Evolutionary conservation across 2,113 vertebrate species (phyloP), one percentile per base, ranked within the genome.

Genomic region (Syngnathus floridae): DNA sequence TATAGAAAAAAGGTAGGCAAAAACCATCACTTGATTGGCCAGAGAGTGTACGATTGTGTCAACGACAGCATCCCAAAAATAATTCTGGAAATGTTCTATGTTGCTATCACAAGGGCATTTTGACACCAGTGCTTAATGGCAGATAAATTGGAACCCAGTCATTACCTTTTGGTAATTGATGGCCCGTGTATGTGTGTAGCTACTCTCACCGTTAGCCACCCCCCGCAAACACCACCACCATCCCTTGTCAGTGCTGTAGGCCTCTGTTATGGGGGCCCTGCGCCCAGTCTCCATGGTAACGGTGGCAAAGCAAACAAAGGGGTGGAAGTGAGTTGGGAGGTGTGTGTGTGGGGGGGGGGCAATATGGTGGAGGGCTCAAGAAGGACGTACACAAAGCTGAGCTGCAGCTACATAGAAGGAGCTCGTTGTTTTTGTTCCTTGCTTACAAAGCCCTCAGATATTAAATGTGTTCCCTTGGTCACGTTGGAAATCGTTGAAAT

Each of bases 281-380:
- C 66, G 83, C 82, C 84, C 82, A 79, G 89, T 91, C 69, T 62
- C 84, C 89, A 90, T 78, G 82, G 89, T 86, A 91, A 91, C 90
- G 75, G 85, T 83, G 84, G 86, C 86, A 90, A 90, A 90, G 89
- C 89, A 90, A 91, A 91, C 90, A 91, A 90, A 90, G 84, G 81
- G 84, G 83, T 80, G 83, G 88, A 90, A 88, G 74, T 55, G 82
- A 86, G 84, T 77, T 73, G 79, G 79, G 82, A 77, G 78, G 54
- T 56, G 1, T 41, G 40, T 41, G 40, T 41, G 40, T 41, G 40
- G 81, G 85, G 82, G 74, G 72, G 79, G 81, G 83, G 78, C 79
- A 89, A 78, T 76, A 81, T 74, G 65, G 82, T 77, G 76, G 86
- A 82, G 81, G 85, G 86, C 75, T 83, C 81, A 74, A 78, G 79